Conservation (phyloP, 2,113 vertebrate genomes). For the Columbina picui region DNA sequence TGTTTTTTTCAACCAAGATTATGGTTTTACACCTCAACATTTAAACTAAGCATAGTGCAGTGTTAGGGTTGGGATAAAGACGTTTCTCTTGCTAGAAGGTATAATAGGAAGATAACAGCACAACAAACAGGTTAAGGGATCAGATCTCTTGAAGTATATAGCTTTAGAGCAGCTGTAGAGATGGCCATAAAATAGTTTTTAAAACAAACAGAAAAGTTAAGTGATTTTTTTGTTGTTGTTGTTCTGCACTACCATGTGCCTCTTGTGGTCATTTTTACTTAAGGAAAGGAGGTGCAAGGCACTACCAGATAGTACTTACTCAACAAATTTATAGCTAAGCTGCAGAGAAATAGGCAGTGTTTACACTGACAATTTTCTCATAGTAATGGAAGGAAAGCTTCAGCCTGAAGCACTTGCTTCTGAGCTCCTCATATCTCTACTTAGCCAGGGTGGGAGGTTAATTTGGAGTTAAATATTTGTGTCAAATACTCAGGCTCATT, state of each 20-base stretch:
- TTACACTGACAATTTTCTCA: background rate
- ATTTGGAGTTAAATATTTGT: constrained; percentile 34
- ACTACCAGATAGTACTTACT: background rate
- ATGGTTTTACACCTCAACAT: constrained; percentile 31
- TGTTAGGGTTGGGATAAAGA: background rate
- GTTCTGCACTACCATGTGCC: background rate
- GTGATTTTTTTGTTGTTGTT: background rate
- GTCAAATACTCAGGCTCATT: background rate
- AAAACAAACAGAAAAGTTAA: background rate
- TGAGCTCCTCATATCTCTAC: background rate
- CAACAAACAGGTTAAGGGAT: constrained; percentile 31
- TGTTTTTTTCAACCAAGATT: background rate
- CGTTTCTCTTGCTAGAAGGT: constrained; percentile 7
- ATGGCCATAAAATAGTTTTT: constrained; percentile 10
- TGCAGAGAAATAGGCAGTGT: background rate
- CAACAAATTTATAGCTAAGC: background rate
- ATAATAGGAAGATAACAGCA: constrained; percentile 21
- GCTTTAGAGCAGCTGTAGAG: background rate
- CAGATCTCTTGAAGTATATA: background rate
- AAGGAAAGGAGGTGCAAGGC: background rate
- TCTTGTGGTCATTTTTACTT: background rate
- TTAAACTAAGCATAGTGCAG: background rate
- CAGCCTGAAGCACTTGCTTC: background rate
- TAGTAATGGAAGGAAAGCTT: background rate
- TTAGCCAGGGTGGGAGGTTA: constrained; percentile 28